These are phyloP conservation scores for Electrophaes corylata DNA, from an alignment of 2,888 invertebrate species.

Conservation along the genomic window DNA sequence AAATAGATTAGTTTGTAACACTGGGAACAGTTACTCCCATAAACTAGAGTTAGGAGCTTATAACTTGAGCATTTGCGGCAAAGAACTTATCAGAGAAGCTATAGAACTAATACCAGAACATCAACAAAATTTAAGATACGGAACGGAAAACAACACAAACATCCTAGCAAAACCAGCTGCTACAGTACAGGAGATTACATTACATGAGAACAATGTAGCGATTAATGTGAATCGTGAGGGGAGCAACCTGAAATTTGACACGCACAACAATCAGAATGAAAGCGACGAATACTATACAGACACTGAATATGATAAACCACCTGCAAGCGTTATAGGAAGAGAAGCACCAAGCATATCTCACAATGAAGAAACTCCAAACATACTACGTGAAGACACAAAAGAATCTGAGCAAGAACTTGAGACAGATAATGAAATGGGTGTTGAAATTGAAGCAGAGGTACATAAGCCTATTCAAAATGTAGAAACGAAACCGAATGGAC, in stretches of 20 bases:
- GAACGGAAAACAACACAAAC: constrained; percentile 20
- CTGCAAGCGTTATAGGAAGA: constrained; percentile 2
- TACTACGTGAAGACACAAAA: constrained; percentile 23
- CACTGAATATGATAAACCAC: constrained; percentile 24
- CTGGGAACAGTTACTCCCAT: constrained; percentile 41
- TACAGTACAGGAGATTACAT: constrained; percentile 2
- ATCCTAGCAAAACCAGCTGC: neutral
- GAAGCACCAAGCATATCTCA: constrained; percentile 32
- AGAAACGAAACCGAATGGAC: neutral
- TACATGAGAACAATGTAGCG: neutral
- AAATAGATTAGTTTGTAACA: constrained; percentile 65
- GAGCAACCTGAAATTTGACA: constrained; percentile 8
- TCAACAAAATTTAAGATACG: constrained; percentile 33
- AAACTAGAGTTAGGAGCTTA: constrained; percentile 53
- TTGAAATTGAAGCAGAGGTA: constrained; percentile 25
- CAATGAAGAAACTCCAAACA: constrained; percentile 33
- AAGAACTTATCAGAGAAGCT: constrained; percentile 52
- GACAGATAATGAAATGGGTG: constrained; percentile 27
- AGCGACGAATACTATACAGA: constrained; percentile 34
- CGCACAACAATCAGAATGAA: constrained; percentile 15
- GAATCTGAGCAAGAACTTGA: constrained; percentile 17
- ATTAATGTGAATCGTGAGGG: constrained; percentile 13
- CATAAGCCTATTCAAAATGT: neutral
- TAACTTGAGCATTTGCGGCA: constrained; percentile 58
- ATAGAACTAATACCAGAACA: constrained; percentile 47